phyloP scores from a whole-genome alignment of 1,140 invertebrate genomes.

The Thaumatotibia leucotreta region DNA sequence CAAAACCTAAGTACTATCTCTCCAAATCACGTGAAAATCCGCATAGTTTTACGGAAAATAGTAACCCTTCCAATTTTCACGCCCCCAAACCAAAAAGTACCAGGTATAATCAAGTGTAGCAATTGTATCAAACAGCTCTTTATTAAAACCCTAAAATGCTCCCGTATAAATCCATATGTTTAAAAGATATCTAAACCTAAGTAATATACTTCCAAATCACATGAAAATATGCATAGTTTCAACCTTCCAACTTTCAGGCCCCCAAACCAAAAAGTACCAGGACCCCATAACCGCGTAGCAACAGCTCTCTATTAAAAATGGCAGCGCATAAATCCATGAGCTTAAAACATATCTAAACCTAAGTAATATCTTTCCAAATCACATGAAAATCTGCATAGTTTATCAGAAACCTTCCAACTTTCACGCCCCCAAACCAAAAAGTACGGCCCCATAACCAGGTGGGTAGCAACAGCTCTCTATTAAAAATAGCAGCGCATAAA shows the following conservation, averaged over 20 bases:
- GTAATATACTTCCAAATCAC: no score
- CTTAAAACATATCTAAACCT: no score
- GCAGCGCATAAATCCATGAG: no score
- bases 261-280: background rate
- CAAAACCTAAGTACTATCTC: background rate
- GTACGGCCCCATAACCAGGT: no score
- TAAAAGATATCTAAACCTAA: no score
- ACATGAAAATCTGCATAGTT: background rate
- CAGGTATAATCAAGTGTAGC: background rate
- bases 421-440: no score
- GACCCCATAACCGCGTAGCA: background rate
- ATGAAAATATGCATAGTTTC: no score
- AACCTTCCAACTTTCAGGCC: background rate
- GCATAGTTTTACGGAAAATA: background rate
- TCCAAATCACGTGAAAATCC: background rate
- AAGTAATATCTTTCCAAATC: background rate
- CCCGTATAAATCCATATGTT: no score
- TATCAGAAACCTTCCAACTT: background rate
- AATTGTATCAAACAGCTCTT: background rate
- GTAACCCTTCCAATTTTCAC: background rate
- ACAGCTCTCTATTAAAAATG: slow-evolving; percentile 16
- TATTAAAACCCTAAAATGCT: no score
- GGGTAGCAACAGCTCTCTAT: slow-evolving; percentile 13
- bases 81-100: no score
- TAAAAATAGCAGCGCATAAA: slow-evolving; percentile 29